Evolutionary conservation across 1,140 invertebrate species (phyloP).

Genomic region (Homarus americanus): DNA sequence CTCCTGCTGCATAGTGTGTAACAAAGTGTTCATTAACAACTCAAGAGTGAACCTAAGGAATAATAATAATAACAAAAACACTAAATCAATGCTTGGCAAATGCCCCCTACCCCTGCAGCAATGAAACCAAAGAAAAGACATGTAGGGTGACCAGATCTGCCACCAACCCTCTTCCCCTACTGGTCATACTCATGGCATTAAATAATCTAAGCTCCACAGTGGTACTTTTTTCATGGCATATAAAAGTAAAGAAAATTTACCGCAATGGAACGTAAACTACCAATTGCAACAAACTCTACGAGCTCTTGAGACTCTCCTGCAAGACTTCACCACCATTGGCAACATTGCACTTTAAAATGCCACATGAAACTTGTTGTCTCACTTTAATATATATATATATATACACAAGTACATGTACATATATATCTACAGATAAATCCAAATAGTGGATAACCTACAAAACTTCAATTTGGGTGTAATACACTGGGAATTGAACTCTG

Average conservation of each 20-base stretch:
- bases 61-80: slow-evolving; percentile 50
- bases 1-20: slow-evolving; percentile 52
- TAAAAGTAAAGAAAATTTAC: slow-evolving; percentile 38
- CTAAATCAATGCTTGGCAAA: slow-evolving; percentile 65
- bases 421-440: slow-evolving; percentile 38
- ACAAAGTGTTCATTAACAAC: background rate
- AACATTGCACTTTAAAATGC: slow-evolving; percentile 69
- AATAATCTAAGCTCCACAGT: slow-evolving; percentile 25
- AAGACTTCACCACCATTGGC: slow-evolving; percentile 57
- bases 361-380: slow-evolving; percentile 25
- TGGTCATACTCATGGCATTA: slow-evolving; percentile 45
- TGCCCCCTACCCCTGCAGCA: slow-evolving; percentile 61
- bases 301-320: slow-evolving; percentile 29
- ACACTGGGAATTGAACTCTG: background rate
- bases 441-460: slow-evolving; percentile 11
- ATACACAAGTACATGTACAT: background rate
- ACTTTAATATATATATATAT: slow-evolving; percentile 40
- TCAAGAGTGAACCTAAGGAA: slow-evolving; percentile 33
- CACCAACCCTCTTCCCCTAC: slow-evolving; percentile 33
- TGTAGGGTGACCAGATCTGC: slow-evolving; percentile 48
- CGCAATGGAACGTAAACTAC: background rate
- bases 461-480: slow-evolving; percentile 4
- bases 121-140: slow-evolving; percentile 42
- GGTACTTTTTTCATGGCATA: slow-evolving; percentile 42
- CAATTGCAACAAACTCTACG: slow-evolving; percentile 16